These are phyloP conservation scores for Spea multiplicata DNA, from an alignment of 2,113 vertebrate genomes.

Conservation along the genomic window DNA sequence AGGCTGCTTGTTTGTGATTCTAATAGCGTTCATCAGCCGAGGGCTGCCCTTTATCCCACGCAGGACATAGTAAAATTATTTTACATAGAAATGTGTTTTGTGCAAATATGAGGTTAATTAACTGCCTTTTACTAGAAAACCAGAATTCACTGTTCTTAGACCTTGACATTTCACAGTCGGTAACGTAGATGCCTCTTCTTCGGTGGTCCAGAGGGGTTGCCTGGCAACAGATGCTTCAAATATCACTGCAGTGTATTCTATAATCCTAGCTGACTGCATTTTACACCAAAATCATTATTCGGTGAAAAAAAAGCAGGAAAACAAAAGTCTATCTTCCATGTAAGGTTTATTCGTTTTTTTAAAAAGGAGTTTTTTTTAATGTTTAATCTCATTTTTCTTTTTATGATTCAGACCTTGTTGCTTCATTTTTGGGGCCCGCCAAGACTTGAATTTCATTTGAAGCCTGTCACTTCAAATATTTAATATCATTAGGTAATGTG, in stretches of 20 bases:
- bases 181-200: conserved; percentile 23
- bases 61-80: conserved; percentile 15
- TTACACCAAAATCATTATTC: conserved; percentile 42
- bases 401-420: no score
- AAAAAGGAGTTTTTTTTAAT: no score
- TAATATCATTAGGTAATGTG: no score
- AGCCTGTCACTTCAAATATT: no score
- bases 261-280: conserved; percentile 25
- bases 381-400: no score
- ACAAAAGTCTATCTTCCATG: background rate
- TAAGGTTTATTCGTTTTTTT: no score
- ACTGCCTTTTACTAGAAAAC: conserved; percentile 42
- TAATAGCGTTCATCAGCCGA: conserved; percentile 1
- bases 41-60: background rate
- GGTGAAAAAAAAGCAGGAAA: background rate
- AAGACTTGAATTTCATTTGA: no score
- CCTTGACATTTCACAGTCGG: conserved; percentile 43
- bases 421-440: no score
- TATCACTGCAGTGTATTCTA: conserved; percentile 43
- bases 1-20: background rate
- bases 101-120: conserved; percentile 47
- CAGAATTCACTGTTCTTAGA: conserved; percentile 38
- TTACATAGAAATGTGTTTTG: conserved; percentile 39
- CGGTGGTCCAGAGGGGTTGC: conserved; percentile 32
- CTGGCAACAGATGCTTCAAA: conserved; percentile 46